Evolutionary conservation across 2,888 invertebrate species (phyloP).

Genomic region (Bombylius major): DNA sequence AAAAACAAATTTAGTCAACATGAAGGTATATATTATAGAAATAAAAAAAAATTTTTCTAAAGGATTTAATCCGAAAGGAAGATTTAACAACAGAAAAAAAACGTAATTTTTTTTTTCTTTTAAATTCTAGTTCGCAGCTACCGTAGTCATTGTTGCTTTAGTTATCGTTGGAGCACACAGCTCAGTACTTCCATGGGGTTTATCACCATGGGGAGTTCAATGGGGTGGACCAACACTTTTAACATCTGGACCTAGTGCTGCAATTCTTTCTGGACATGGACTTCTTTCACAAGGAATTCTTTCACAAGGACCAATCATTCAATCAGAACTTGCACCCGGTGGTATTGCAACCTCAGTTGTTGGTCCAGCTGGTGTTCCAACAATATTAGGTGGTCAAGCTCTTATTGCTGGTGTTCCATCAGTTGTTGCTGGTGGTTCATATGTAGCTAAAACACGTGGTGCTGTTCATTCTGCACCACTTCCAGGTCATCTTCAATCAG

Average conservation of each 20-base stretch:
- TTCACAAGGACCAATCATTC: no score
- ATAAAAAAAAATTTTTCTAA: no score
- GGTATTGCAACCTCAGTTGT: background rate
- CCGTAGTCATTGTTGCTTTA: conserved; percentile 33
- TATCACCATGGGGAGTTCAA: conserved; percentile 25
- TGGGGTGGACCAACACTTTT: conserved; percentile 14
- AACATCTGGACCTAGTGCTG: conserved; percentile 11
- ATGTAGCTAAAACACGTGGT: conserved; percentile 44
- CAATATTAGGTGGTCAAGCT: no score
- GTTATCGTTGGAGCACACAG: conserved; percentile 29
- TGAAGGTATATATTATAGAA: no score
- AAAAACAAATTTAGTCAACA: no score
- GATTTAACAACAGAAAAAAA: no score
- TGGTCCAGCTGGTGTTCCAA: conserved; percentile 1
- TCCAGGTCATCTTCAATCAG: conserved; percentile 39
- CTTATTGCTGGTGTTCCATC: conserved; percentile 14
- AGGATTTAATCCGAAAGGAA: no score
- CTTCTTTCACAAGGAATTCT: background rate
- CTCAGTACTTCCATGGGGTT: conserved; percentile 25
- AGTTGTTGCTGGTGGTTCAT: conserved; percentile 28
- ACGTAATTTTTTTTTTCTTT: background rate
- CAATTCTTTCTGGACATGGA: conserved; percentile 6
- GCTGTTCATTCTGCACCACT: conserved; percentile 43
- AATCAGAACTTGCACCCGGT: background rate
- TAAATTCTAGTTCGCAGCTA: conserved; percentile 23